Conservation (phyloP, 2,113 vertebrate species). For the Colius striatus region DNA sequence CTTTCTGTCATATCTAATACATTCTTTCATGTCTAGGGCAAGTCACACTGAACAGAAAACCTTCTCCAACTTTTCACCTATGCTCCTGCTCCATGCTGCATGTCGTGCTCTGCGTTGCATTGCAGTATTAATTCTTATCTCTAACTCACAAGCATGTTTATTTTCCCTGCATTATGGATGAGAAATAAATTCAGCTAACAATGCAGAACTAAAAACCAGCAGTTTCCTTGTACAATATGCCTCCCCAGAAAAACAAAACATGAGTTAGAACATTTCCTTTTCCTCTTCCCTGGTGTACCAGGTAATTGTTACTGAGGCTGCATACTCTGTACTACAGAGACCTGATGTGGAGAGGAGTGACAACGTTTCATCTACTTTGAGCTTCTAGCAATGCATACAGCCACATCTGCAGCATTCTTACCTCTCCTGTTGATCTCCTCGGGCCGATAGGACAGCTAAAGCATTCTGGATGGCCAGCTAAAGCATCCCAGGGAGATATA, state of each 20-base stretch:
- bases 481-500: not conserved
- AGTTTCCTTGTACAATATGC: not conserved
- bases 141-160: not conserved
- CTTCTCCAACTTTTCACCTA: not conserved
- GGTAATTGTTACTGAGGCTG: rapidly evolving
- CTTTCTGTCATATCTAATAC: not conserved
- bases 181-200: not conserved
- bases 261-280: not conserved
- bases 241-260: not conserved
- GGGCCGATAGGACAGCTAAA: not conserved
- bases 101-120: rapidly evolving
- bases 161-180: not conserved
- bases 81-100: not conserved
- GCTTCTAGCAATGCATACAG: rapidly evolving
- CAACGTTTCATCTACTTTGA: not conserved
- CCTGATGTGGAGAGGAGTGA: not conserved
- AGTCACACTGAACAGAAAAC: not conserved
- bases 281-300: not conserved
- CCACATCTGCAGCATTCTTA: not conserved
- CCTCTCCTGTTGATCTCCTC: not conserved
- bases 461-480: too few species aligned
- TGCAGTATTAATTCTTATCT: not conserved
- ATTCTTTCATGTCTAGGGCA: not conserved
- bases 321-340: rapidly evolving
- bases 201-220: not conserved